Evolutionary conservation across 23 tunicate species (phyloP).

Genomic region (Ascidia mentula): DNA sequence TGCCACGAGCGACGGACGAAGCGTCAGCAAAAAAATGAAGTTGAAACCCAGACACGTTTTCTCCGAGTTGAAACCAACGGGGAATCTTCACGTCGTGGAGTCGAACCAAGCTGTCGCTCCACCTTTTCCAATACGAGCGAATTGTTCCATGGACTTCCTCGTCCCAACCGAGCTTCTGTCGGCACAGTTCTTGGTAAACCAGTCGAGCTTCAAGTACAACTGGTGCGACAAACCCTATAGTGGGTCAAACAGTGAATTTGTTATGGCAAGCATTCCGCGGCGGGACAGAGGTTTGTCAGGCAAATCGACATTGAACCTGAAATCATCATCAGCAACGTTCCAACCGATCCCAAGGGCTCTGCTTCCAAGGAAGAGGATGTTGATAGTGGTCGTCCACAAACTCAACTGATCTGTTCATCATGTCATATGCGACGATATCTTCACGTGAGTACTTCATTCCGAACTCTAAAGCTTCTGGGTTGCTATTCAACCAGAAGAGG

Average conservation of each 20-base stretch:
- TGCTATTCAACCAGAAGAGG: no score
- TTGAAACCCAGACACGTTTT: not conserved
- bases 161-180: slow-evolving; percentile 7
- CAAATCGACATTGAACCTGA: not conserved
- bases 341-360: slow-evolving; percentile 18
- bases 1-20: not conserved
- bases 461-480: no score
- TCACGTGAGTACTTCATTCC: no score
- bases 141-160: not conserved
- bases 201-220: not conserved
- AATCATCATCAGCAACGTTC: not conserved
- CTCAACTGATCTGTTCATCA: no score
- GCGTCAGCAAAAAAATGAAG: slow-evolving; percentile 15
- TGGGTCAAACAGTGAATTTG: slow-evolving; percentile 11
- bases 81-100: not conserved
- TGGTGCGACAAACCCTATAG: slow-evolving; percentile 10
- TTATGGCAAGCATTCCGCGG: slow-evolving; percentile 1
- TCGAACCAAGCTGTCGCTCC: not conserved
- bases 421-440: no score
- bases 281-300: slow-evolving; percentile 6
- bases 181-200: slow-evolving; percentile 3
- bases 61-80: not conserved
- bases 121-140: not conserved
- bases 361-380: no score
- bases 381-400: no score